Base-by-base conservation (phyloP, 2,113 vertebrate species). In the Uria lomvia region DNA sequence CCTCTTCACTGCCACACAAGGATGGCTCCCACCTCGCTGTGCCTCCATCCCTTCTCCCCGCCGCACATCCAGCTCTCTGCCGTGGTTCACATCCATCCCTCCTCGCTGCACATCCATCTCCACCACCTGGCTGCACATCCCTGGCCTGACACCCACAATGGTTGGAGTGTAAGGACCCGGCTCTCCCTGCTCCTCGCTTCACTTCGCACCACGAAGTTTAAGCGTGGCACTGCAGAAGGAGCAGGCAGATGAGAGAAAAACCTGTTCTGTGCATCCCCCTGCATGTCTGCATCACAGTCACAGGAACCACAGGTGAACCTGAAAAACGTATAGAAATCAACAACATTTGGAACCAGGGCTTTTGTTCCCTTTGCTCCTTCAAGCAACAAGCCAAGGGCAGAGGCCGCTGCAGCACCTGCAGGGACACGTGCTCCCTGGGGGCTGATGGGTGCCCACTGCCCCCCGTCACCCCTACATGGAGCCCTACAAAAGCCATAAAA, bases 181-280 rank as follows among this genome's bases (percentile, higher is more conserved):
- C 11, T 42, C 13, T 50, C 22, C 26, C 65, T 6, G 22, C 36
- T 73, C 74, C 74, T 70, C 4, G 0, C 34, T 50, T 62, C 17
- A 0, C 65, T 50, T 71, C 2, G 2, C 32, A 9, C 12, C 0
- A 3, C 0, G 27, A 55, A 22, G 4, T 52, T 60, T 27, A 26
- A 59, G 16, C 1, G 0, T 26, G 45, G 17, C 36, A 7, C 40
- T 15, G 45, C 59, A 70, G 78, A 60, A 85, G 32, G 63, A 30
- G 36, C 20, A 1, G 4, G 55, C 49, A 82, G n/a, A 66, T 22
- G 17, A 42, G n/a, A 59, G 34, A 36, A 75, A 86, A 91, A 5
- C 43, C 47, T 12, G 42, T 23, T 26, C 40, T 1, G 3, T 21
- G 22, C 27, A 34, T 45, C 32, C 10, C 24, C 12, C 32, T 58